These are phyloP conservation scores for Strongylocentrotus purpuratus DNA, from an alignment of 35 echinoderm and acorn worm genomes.

Conservation along the genomic window DNA sequence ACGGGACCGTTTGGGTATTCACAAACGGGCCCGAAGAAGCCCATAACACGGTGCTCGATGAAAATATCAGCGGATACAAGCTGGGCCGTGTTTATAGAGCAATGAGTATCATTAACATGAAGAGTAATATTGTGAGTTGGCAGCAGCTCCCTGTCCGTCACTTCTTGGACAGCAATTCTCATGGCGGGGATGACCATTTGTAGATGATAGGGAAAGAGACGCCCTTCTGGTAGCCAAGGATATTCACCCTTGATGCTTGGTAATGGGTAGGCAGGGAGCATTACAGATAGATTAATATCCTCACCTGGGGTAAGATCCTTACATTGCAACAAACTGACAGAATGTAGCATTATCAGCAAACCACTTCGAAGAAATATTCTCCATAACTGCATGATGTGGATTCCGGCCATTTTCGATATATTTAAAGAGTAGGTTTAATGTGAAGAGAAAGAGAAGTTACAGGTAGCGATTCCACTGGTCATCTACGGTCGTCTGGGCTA, in stretches of 20 bases:
- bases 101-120: constrained; percentile 56
- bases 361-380: background rate
- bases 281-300: constrained; percentile 45
- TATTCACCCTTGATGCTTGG: background rate
- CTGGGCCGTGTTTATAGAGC: constrained; percentile 49
- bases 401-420: background rate
- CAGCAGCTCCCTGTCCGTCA: background rate
- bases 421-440: background rate
- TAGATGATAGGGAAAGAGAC: constrained; percentile 66
- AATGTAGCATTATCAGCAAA: background rate
- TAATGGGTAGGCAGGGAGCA: constrained; percentile 59
- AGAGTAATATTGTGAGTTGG: constrained; percentile 44
- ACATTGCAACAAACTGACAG: constrained; percentile 6
- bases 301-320: background rate
- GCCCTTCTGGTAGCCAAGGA: background rate
- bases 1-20: constrained; percentile 66
- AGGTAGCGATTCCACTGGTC: background rate
- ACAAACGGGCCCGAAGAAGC: constrained; percentile 75
- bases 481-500: background rate
- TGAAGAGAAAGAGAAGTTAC: background rate
- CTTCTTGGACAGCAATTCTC: constrained; percentile 63
- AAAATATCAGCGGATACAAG: constrained; percentile 63
- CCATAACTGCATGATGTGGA: background rate
- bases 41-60: constrained; percentile 48
- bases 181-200: constrained; percentile 85